These are phyloP conservation scores for Embiotoca jacksoni DNA, from an alignment of 2,113 vertebrate species.

Conservation along the genomic window DNA sequence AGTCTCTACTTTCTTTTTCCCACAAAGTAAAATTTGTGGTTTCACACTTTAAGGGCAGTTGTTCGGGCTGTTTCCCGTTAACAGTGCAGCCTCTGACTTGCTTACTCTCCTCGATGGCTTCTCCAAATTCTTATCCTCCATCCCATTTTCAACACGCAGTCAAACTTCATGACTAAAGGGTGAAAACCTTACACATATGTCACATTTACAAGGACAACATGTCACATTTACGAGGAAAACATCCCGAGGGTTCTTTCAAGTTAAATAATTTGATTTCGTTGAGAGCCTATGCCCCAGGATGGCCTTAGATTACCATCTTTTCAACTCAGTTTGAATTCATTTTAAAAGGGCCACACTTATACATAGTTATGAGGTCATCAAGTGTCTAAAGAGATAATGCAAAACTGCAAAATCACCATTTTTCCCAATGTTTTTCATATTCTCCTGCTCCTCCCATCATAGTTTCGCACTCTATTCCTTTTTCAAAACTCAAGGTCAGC, in stretches of 20 bases:
- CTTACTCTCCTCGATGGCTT: neutral
- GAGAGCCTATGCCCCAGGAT: no score
- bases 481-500: slow-evolving; percentile 29
- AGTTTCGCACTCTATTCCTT: neutral
- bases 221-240: slow-evolving; percentile 3
- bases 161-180: neutral
- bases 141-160: neutral
- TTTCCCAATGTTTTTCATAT: neutral
- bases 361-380: no score
- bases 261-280: neutral
- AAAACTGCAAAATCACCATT: neutral
- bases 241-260: no score
- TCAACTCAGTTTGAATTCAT: no score
- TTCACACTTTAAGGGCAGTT: slow-evolving; percentile 36
- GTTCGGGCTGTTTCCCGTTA: slow-evolving; percentile 15
- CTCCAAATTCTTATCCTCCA: neutral
- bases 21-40: slow-evolving; percentile 32
- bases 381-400: no score
- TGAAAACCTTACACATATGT: slow-evolving; percentile 3
- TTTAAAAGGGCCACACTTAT: no score
- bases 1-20: neutral
- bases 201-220: neutral
- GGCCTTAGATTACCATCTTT: neutral
- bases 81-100: neutral
- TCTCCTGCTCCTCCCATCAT: neutral